A percentile compares a stretch with the other conserved stretches of the same genome.
phyloP scores from a whole-genome alignment of 1,140 invertebrate species.

The Tigriopus japonicus region DNA sequence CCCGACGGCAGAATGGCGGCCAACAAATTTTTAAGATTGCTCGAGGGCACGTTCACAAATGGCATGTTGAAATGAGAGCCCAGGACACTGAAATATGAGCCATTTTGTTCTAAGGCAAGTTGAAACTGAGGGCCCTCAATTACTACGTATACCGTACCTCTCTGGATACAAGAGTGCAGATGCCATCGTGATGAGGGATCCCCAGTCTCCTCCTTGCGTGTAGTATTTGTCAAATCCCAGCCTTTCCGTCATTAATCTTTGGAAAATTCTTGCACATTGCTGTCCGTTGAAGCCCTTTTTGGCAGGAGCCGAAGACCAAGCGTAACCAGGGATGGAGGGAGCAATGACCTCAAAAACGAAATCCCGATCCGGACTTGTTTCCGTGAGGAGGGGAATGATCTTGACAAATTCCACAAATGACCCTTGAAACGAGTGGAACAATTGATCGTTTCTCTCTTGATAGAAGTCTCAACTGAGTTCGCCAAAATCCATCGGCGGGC shows the following conservation, averaged over 20 bases:
- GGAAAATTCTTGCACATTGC: slow-evolving; percentile 48
- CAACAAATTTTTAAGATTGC: slow-evolving; percentile 32
- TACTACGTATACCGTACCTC: slow-evolving; percentile 23
- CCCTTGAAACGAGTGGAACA: slow-evolving; percentile 21
- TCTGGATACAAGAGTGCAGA: slow-evolving; percentile 48
- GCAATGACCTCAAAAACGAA: slow-evolving; percentile 58
- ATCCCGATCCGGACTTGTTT: slow-evolving; percentile 32
- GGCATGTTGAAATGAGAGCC: slow-evolving; percentile 49
- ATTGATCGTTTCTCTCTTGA: no score
- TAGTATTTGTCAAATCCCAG: slow-evolving; percentile 55
- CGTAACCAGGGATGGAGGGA: slow-evolving; percentile 64
- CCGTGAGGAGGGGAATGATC: slow-evolving; percentile 46
- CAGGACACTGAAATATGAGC: slow-evolving; percentile 31
- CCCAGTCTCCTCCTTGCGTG: slow-evolving; percentile 71
- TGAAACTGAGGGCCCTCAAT: background rate
- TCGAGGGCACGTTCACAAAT: slow-evolving; percentile 22
- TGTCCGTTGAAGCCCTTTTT: slow-evolving; percentile 27
- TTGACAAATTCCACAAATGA: slow-evolving; percentile 68
- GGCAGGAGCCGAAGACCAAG: slow-evolving; percentile 50
- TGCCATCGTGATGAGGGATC: slow-evolving; percentile 34
- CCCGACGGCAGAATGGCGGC: slow-evolving; percentile 34
- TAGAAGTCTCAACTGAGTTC: no score
- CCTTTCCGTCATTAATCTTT: slow-evolving; percentile 53
- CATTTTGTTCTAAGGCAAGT: background rate
- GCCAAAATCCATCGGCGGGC: no score